Conservation (phyloP, 1,140 invertebrate genomes). For the Triops cancriformis region DNA sequence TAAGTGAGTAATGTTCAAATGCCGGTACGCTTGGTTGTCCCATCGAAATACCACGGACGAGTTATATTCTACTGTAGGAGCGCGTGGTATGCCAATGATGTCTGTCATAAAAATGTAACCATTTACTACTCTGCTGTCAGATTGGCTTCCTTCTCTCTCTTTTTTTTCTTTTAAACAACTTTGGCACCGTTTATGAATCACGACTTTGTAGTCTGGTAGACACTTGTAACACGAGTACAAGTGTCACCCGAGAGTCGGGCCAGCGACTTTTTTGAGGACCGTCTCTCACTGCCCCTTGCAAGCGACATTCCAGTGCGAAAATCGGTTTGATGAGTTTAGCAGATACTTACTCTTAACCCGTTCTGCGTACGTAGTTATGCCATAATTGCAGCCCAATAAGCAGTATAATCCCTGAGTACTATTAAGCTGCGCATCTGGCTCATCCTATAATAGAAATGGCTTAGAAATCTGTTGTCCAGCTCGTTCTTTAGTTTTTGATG, state of each 20-base stretch:
- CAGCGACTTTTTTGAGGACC: too few relatives aligned
- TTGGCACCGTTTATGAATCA: background rate
- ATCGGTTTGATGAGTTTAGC: background rate
- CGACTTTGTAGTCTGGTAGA: slow-evolving; percentile 18
- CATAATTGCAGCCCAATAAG: slow-evolving; percentile 5
- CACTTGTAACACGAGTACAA: background rate
- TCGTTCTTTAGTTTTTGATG: background rate
- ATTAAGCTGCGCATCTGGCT: background rate
- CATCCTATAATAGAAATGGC: background rate
- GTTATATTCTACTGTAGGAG: slow-evolving; percentile 65
- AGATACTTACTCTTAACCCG: background rate
- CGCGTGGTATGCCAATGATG: slow-evolving; percentile 55
- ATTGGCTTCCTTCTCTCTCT: too few relatives aligned
- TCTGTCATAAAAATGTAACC: slow-evolving; percentile 39
- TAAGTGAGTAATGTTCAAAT: slow-evolving; percentile 54
- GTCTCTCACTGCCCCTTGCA: too few relatives aligned
- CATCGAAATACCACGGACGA: slow-evolving; percentile 63
- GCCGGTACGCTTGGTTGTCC: slow-evolving; percentile 57
- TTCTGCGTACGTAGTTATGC: slow-evolving; percentile 5
- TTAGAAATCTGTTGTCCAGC: background rate
- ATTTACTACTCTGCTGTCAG: background rate
- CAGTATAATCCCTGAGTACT: slow-evolving; percentile 6
- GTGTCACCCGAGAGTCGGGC: background rate
- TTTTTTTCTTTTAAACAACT: background rate
- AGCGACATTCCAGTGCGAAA: background rate